Base-by-base conservation (phyloP, 1,140 invertebrate genomes). In the Drosophila oshimai region DNA sequence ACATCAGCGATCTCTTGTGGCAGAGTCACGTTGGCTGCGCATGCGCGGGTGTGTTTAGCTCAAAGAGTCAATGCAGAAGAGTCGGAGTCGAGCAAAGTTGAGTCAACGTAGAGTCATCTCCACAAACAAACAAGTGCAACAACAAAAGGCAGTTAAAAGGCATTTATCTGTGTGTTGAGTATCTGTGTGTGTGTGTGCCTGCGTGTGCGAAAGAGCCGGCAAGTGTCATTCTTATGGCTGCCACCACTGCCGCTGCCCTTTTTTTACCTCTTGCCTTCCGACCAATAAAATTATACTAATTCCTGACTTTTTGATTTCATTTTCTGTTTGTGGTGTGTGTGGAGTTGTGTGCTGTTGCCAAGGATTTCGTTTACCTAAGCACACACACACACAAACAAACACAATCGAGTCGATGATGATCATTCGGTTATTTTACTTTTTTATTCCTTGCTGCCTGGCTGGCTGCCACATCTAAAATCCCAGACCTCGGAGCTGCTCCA, bases 271-370 rank as follows among this genome's bases (percentile, higher is more conserved):
- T 81, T 80, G 76, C 73, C 54, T 62, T 60, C 58, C 81, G 86
- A 87, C 81, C 81, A 87, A 87, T 87, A 87, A 87, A 87, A 87
- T 87, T 88, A 87, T 87, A 87, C 81, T 87, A 87, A 87, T 87
- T 87, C 81, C 60, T 77, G 83, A 87, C 81, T 87, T 88, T 87
- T 77, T 88, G 81, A 87, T 87, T 87, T 76, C 75, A 79, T 86
- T 86, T 80, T 84, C 58, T 83, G 64, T 75, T 57, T 69, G 67
- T 80, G n/a, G n/a, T n/a, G n/a, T n/a, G n/a, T n/a, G n/a, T n/a
- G n/a, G n/a, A n/a, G n/a, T n/a, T n/a, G n/a, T n/a, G n/a, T n/a
- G 70, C 67, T 58, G 79, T 39, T 81, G 51, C 55, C 74, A 80
- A 86, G 81, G 81, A 86, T 87, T 84, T 87, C 60, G 80, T 79